Percentiles rank a stretch among this genome's conserved stretches.
phyloP scores from a whole-genome alignment of 1,140 invertebrate species.

The Eulimnadia texana region DNA sequence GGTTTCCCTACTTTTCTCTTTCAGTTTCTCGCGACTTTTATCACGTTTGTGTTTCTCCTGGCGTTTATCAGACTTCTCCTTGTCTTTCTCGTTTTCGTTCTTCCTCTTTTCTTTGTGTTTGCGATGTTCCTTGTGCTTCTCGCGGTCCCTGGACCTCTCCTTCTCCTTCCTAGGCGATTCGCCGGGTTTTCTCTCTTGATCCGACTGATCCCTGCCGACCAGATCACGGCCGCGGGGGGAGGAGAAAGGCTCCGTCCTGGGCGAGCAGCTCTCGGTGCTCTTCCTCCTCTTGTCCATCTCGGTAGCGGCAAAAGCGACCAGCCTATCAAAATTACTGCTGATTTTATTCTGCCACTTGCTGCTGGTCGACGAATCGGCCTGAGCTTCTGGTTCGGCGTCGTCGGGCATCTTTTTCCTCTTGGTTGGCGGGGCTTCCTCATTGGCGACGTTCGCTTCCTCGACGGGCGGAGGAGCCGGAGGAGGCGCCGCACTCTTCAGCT shows the following conservation, averaged over 20 bases:
- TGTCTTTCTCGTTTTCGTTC: constrained; percentile 2
- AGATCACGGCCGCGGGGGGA: constrained; percentile 3
- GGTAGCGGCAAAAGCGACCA: constrained; percentile 70
- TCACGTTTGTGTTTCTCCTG: constrained; percentile 5
- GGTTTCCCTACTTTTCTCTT: not conserved
- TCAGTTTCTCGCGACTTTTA: constrained; percentile 1
- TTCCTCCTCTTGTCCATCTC: constrained; percentile 63
- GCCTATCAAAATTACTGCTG: constrained; percentile 67
- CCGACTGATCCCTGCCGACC: not conserved
- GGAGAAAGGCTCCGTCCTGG: constrained; percentile 11
- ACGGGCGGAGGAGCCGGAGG: not conserved
- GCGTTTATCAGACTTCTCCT: not conserved
- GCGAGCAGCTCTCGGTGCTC: constrained; percentile 45
- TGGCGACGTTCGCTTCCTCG: constrained; percentile 6
- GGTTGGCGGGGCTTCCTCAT: constrained; percentile 16
- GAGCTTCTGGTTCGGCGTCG: constrained; percentile 7
- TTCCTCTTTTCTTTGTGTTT: constrained; percentile 3
- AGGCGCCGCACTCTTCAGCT: not conserved
- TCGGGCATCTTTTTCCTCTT: constrained; percentile 16
- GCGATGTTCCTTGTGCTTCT: constrained; percentile 8
- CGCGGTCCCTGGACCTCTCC: not conserved
- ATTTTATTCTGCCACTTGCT: constrained; percentile 67
- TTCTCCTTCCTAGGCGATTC: constrained; percentile 3
- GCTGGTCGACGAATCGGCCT: constrained; percentile 11
- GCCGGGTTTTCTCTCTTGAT: not conserved